phyloP scores from a whole-genome alignment of 1,140 invertebrate species.

The Saccostrea echinata region DNA sequence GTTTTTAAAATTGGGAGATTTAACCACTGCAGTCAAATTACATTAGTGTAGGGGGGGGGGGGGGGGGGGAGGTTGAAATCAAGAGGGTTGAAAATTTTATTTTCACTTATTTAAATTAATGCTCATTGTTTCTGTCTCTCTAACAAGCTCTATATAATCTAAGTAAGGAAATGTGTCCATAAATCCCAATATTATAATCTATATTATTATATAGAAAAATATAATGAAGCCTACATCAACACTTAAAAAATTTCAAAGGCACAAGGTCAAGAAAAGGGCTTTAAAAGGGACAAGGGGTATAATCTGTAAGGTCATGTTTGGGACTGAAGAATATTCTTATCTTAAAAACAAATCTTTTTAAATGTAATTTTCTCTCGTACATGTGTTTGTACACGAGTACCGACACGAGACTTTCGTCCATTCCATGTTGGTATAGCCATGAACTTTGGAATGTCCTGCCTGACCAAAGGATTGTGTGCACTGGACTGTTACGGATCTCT shows the following conservation, averaged over 20 bases:
- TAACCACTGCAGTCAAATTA: background rate
- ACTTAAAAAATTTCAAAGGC: background rate
- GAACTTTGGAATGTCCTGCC: background rate
- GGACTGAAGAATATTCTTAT: background rate
- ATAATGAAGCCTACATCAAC: no score
- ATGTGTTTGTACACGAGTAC: background rate
- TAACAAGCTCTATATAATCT: background rate
- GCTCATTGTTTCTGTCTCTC: background rate
- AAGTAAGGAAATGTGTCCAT: no score
- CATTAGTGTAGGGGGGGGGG: background rate
- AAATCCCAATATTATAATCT: no score
- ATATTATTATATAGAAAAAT: no score
- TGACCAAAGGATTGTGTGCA: background rate
- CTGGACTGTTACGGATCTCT: background rate
- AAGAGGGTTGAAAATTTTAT: background rate
- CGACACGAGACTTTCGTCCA: background rate
- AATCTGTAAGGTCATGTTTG: background rate
- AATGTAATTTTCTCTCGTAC: background rate
- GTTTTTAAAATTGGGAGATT: background rate
- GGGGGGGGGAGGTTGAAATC: background rate
- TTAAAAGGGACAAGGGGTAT: background rate
- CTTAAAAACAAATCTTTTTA: background rate
- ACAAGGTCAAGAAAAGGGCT: background rate
- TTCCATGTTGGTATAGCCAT: background rate
- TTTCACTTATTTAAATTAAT: background rate